Evolutionary conservation across 2,113 vertebrate species (phyloP), one percentile per base, ranked within the genome.

Genomic region (Actinemys pallida): DNA sequence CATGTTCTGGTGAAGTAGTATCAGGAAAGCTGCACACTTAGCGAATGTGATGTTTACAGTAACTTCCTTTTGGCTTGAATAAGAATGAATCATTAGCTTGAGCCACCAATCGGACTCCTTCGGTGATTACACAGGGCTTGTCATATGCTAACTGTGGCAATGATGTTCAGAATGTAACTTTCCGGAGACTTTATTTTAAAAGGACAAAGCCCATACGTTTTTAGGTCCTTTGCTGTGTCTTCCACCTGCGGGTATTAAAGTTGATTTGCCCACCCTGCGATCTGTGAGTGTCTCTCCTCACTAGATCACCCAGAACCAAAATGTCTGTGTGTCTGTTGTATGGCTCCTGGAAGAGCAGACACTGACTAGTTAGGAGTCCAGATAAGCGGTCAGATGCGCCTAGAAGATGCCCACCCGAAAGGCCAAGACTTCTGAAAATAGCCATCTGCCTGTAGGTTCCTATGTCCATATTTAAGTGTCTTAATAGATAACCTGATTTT

Each of bases 351-450:
- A 24, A 54, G 19, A 83, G 82, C 0, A 83, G 25, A 22, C 62
- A 42, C 31, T 39, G 94, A 69, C 6, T 14, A 10, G 47, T 1
- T 27, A 5, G 9, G 2, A 88, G 5, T 1, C 10, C 87, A 86
- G 45, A 17, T 14, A 81, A 85, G 20, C 5, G 5, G 29, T 29
- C 29, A 29, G 0, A 0, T 24, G 56, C 12, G 90, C 3, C 54
- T 86, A 59, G 56, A 75, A 96, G 42, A 6, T 0, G 0, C n/a
- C 14, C 1, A 5, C 5, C 4, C 50, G 10, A 94, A 88, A 1
- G 2, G 78, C 31, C 45, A 86, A 1, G 0, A 52, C 59, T 2
- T 13, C 29, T 19, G 92, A 76, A 89, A 82, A 62, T 6, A 22
- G 13, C 3, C 14, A 81, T 27, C 52, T 87, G 57, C 27, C 85